Conservation (phyloP, 2,113 vertebrate species). For the Phrynosoma platyrhinos region DNA sequence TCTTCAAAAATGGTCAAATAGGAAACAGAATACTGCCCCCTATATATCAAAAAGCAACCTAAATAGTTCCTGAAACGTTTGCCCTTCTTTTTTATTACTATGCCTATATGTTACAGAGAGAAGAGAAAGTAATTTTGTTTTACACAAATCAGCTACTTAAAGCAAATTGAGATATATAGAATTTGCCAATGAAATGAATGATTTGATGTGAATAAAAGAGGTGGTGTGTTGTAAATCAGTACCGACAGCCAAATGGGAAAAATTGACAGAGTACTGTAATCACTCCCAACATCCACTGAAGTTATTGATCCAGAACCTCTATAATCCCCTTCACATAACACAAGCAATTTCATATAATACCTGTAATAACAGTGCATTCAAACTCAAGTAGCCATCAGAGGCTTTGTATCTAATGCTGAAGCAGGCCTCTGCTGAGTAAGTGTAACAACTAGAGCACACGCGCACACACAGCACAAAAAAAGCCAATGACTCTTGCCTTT, state of each 20-base stretch:
- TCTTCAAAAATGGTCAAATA: slow-evolving; percentile 37
- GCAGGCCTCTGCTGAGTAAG: slow-evolving; percentile 81
- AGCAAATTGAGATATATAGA: slow-evolving; percentile 88
- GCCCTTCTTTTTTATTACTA: slow-evolving; percentile 50
- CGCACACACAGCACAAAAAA: slow-evolving; percentile 15
- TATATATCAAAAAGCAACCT: slow-evolving; percentile 55
- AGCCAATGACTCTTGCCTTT: slow-evolving; percentile 72
- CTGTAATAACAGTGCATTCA: slow-evolving; percentile 96
- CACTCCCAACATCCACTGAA: slow-evolving; percentile 93
- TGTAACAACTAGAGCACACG: slow-evolving; percentile 75
- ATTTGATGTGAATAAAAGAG: slow-evolving; percentile 88
- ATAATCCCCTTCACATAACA: slow-evolving; percentile 96
- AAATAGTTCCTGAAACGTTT: slow-evolving; percentile 28
- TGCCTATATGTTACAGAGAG: slow-evolving; percentile 71
- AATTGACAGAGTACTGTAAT: slow-evolving; percentile 96
- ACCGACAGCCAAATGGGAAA: slow-evolving; percentile 88
- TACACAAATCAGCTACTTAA: slow-evolving; percentile 89
- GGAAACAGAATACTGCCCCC: slow-evolving; percentile 12
- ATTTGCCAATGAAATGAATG: slow-evolving; percentile 88
- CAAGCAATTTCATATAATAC: slow-evolving; percentile 98
- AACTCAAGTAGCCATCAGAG: slow-evolving; percentile 91
- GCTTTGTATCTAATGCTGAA: slow-evolving; percentile 87
- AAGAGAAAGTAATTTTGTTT: slow-evolving; percentile 84
- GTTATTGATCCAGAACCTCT: slow-evolving; percentile 97
- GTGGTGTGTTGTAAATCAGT: slow-evolving; percentile 85